phyloP scores from a whole-genome alignment of 2,888 invertebrate species.

The Alcis repandata region DNA sequence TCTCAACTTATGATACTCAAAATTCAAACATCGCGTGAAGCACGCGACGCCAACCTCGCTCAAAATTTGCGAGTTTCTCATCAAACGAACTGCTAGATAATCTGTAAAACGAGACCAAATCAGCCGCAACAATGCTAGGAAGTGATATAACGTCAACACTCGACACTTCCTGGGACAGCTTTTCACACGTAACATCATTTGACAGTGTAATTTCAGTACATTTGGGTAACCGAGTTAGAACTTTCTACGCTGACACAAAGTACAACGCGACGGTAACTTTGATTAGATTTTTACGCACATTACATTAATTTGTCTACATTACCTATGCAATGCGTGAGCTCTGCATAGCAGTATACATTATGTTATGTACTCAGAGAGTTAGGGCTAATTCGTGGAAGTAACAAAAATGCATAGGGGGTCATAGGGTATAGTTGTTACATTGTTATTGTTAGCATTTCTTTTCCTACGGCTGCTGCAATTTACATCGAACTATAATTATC shows the following conservation, averaged over 20 bases:
- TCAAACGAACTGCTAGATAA: neutral
- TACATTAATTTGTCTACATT: too few species aligned
- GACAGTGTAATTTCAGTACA: slow-evolving; percentile 16
- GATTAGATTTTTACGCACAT: neutral
- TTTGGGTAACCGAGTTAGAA: slow-evolving; percentile 20
- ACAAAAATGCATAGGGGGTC: too few species aligned
- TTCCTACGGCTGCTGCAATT: too few species aligned
- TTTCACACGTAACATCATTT: slow-evolving; percentile 23
- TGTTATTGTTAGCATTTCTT: too few species aligned
- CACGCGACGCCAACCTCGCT: slow-evolving; percentile 25
- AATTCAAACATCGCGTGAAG: slow-evolving; percentile 24
- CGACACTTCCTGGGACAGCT: slow-evolving; percentile 12
- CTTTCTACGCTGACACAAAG: slow-evolving; percentile 20
- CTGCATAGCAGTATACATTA: too few species aligned
- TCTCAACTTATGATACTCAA: neutral
- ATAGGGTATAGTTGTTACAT: too few species aligned
- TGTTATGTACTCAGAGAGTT: too few species aligned
- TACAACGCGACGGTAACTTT: neutral
- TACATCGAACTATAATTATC: too few species aligned
- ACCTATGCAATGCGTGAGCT: too few species aligned
- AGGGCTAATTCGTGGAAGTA: too few species aligned
- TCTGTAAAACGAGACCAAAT: slow-evolving; percentile 7
- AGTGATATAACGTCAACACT: slow-evolving; percentile 37
- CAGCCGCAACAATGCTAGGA: slow-evolving; percentile 34
- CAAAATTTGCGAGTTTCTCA: slow-evolving; percentile 25